Conservation (phyloP, 2,888 invertebrate genomes). For the Euplagia quadripunctaria region DNA sequence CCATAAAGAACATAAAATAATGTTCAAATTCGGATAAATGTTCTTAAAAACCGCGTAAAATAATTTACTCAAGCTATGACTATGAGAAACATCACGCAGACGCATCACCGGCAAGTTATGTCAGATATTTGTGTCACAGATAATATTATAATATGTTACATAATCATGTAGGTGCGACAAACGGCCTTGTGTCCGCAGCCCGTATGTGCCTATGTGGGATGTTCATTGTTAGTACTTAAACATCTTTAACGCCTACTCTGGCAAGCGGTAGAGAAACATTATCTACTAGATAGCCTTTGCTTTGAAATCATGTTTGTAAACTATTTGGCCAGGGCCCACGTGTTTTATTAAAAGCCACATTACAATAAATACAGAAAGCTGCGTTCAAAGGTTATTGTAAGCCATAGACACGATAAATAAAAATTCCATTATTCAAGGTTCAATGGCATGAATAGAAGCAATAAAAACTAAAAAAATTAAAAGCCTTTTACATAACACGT, state of each 20-base stretch:
- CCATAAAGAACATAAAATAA: too few species aligned
- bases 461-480: too few species aligned
- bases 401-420: too few species aligned
- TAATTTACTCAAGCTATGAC: too few species aligned
- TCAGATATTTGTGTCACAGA: conserved; percentile 2
- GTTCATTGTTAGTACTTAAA: conserved; percentile 47
- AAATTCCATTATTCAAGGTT: too few species aligned
- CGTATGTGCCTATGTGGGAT: conserved; percentile 44
- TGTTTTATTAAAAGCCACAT: not conserved
- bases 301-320: conserved; percentile 5
- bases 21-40: too few species aligned
- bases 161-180: conserved; percentile 13
- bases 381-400: not conserved
- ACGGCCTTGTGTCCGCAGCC: conserved; percentile 5
- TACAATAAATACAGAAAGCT: not conserved
- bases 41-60: too few species aligned
- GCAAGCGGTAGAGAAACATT: conserved; percentile 28
- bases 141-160: not conserved
- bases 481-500: too few species aligned
- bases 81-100: not conserved
- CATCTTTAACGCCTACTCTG: conserved; percentile 16
- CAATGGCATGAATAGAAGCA: too few species aligned
- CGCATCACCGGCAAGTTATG: not conserved
- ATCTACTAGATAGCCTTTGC: conserved; percentile 26
- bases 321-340: not conserved